A percentile compares a stretch with the other conserved stretches of the same genome.
Evolutionary conservation across 1,140 invertebrate genomes (phyloP).

Genomic region (Drosophila lacertosa): DNA sequence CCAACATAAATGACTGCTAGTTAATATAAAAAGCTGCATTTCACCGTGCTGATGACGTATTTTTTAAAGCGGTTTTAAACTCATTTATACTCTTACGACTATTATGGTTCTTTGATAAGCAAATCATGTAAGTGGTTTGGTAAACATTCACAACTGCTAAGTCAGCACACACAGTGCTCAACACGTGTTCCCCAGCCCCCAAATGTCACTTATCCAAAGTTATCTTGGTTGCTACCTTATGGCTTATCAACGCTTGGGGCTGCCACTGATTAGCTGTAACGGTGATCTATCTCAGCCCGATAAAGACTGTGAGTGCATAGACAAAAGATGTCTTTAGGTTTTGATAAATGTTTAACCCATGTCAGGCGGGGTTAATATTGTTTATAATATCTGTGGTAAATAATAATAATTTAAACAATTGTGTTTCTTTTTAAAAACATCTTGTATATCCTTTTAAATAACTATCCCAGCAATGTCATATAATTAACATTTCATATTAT

Average conservation of each 20-base stretch:
- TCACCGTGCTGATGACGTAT: conserved; percentile 51
- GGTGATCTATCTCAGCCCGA: neutral
- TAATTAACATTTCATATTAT: too few relatives aligned
- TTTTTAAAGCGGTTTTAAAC: neutral
- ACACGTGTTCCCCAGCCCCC: conserved; percentile 5
- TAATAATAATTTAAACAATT: too few relatives aligned
- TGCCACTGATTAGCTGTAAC: conserved; percentile 3
- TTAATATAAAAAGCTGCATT: conserved; percentile 25
- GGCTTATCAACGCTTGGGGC: conserved; percentile 4
- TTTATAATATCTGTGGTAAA: neutral
- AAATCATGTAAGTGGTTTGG: conserved; percentile 10
- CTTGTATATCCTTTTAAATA: too few relatives aligned
- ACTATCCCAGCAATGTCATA: too few relatives aligned
- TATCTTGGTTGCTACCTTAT: conserved; percentile 10
- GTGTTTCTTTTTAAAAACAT: too few relatives aligned
- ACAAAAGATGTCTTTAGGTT: neutral
- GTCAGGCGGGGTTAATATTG: neutral
- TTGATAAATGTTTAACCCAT: neutral
- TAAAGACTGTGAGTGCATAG: neutral
- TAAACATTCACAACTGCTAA: conserved; percentile 2
- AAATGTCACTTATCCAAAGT: neutral
- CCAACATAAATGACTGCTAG: conserved; percentile 19
- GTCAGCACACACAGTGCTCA: conserved; percentile 9
- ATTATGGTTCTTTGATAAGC: neutral
- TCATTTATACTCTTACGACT: neutral